A percentile compares a stretch with the other conserved stretches of the same genome.
Evolutionary conservation across 1,140 invertebrate species (phyloP).

Genomic region (Cotesia chilonis): DNA sequence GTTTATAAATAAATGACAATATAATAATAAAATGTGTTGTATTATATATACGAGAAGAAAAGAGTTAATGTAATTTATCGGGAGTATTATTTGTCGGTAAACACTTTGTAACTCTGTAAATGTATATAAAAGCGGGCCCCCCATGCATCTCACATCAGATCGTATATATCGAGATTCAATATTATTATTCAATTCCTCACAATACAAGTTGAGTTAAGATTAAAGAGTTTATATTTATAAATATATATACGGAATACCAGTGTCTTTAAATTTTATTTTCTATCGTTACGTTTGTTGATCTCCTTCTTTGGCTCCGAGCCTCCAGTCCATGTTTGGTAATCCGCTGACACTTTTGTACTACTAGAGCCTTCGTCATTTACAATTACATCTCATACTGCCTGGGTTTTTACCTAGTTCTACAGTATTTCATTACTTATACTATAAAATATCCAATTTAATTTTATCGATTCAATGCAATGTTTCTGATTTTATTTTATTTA

Average conservation of each 20-base stretch:
- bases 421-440: not conserved
- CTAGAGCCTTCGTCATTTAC: not conserved
- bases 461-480: not conserved
- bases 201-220: not conserved
- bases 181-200: constrained; percentile 5
- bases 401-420: not conserved
- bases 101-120: constrained; percentile 20
- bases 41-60: not conserved
- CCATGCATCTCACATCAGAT: not conserved
- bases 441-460: no score
- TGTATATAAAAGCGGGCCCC: constrained; percentile 28
- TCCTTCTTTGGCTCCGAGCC: constrained; percentile 53
- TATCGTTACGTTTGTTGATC: constrained; percentile 45
- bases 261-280: constrained; percentile 20
- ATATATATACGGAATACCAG: constrained; percentile 3
- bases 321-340: constrained; percentile 43
- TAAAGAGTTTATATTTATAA: not conserved
- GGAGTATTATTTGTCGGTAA: constrained; percentile 33
- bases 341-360: constrained; percentile 49
- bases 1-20: no score
- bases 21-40: no score
- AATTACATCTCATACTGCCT: not conserved
- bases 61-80: constrained; percentile 29
- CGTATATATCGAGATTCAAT: not conserved
- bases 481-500: not conserved